These are phyloP conservation scores for Sceliomorpha sp. DNA, from an alignment of 2,888 invertebrate genomes.

Conservation along the genomic window DNA sequence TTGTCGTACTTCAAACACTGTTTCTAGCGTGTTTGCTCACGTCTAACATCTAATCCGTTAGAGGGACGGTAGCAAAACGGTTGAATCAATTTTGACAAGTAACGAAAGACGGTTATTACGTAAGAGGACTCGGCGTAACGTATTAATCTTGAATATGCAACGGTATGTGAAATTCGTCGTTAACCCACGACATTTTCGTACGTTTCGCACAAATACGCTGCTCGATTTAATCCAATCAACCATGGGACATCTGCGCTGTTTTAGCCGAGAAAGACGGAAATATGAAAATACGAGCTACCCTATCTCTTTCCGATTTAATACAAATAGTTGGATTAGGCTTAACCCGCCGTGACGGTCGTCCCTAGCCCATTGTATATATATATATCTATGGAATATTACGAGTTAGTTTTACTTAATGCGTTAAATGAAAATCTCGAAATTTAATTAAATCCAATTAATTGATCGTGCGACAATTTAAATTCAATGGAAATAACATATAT, in stretches of 20 bases:
- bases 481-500: too few species aligned
- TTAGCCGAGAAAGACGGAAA: too few species aligned
- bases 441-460: too few species aligned
- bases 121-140: conserved; percentile 19
- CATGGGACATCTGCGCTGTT: background rate
- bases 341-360: too few species aligned
- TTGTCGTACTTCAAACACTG: conserved; percentile 31
- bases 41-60: conserved; percentile 35
- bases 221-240: conserved; percentile 30
- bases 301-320: too few species aligned
- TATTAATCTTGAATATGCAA: conserved; percentile 34
- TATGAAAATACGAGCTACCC: too few species aligned
- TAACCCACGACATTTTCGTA: conserved; percentile 31
- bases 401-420: too few species aligned
- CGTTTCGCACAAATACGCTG: conserved; percentile 42
- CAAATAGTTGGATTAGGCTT: too few species aligned
- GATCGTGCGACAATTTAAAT: too few species aligned
- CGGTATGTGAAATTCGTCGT: conserved; percentile 30
- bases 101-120: conserved; percentile 48
- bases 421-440: too few species aligned
- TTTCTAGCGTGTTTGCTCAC: conserved; percentile 26
- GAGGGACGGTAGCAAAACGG: conserved; percentile 20
- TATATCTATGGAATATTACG: too few species aligned
- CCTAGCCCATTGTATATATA: too few species aligned
- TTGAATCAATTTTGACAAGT: conserved; percentile 35